phyloP scores from a whole-genome alignment of 2,888 invertebrate genomes.

The Dorcus hopei region DNA sequence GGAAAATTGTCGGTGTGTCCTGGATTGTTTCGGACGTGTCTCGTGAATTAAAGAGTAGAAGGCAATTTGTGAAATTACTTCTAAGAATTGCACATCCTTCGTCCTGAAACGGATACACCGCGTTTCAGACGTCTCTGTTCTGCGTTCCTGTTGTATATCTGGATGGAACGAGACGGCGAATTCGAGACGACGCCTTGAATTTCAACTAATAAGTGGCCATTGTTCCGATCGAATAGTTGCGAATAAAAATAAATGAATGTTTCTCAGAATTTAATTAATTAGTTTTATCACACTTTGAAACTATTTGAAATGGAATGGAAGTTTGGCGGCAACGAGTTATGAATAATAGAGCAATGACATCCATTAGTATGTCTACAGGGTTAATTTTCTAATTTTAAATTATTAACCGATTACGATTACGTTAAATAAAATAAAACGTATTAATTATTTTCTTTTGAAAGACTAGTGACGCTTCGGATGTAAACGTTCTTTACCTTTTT shows the following conservation, averaged over 20 bases:
- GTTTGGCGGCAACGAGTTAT: constrained; percentile 1
- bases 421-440: too few relatives aligned
- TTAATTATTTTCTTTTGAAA: too few relatives aligned
- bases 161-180: constrained; percentile 4
- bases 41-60: constrained; percentile 31
- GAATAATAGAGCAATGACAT: not conserved
- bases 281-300: constrained; percentile 38
- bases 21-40: not conserved
- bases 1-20: constrained; percentile 1
- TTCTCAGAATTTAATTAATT: constrained; percentile 46
- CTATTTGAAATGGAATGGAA: constrained; percentile 21
- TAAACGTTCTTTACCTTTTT: not conserved
- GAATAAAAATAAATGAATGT: constrained; percentile 6
- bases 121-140: constrained; percentile 13
- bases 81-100: constrained; percentile 40
- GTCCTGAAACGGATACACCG: constrained; percentile 12
- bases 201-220: constrained; percentile 12
- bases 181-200: not conserved
- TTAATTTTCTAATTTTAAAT: too few relatives aligned
- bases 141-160: not conserved
- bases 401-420: too few relatives aligned
- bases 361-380: too few relatives aligned
- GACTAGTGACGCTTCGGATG: too few relatives aligned
- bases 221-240: constrained; percentile 2
- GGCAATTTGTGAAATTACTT: constrained; percentile 52